Evolutionary conservation across 2,113 vertebrate genomes (phyloP).

Genomic region (Indicator indicator): DNA sequence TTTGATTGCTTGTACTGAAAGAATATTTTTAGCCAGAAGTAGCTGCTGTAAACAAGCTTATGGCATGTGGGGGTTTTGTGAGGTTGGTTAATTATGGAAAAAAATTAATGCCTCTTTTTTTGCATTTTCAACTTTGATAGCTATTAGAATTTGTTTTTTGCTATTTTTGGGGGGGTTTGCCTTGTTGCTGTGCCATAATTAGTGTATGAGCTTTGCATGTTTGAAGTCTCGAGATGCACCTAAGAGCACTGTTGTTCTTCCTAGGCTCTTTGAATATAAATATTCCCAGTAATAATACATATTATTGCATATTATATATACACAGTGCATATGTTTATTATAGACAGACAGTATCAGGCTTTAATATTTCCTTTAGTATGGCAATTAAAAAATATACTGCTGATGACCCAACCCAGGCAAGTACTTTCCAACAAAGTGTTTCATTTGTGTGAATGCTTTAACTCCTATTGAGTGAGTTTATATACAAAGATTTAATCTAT

Average conservation of each 20-base stretch:
- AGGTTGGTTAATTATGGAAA: neutral
- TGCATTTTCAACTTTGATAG: neutral
- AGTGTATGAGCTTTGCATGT: slow-evolving; percentile 63
- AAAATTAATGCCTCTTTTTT: neutral
- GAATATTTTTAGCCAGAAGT: neutral
- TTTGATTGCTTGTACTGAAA: neutral
- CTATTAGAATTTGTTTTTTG: slow-evolving; percentile 19
- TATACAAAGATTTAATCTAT: neutral
- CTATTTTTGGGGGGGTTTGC: neutral
- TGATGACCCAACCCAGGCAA: neutral
- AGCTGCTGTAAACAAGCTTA: neutral
- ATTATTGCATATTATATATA: neutral
- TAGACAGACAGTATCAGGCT: neutral
- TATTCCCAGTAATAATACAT: neutral
- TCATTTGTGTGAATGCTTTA: neutral
- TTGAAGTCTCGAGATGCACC: slow-evolving; percentile 58
- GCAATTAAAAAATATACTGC: neutral
- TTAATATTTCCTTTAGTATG: neutral
- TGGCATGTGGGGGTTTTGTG: neutral
- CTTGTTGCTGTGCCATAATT: slow-evolving; percentile 50
- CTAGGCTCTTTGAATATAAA: slow-evolving; percentile 22
- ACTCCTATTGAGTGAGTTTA: neutral
- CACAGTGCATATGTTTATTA: neutral
- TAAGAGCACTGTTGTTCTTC: slow-evolving; percentile 42
- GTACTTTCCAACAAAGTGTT: neutral